Evolutionary conservation across 1,140 invertebrate species (phyloP), one percentile per base, ranked within the genome.

Genomic region (Palaemon carinicauda): DNA sequence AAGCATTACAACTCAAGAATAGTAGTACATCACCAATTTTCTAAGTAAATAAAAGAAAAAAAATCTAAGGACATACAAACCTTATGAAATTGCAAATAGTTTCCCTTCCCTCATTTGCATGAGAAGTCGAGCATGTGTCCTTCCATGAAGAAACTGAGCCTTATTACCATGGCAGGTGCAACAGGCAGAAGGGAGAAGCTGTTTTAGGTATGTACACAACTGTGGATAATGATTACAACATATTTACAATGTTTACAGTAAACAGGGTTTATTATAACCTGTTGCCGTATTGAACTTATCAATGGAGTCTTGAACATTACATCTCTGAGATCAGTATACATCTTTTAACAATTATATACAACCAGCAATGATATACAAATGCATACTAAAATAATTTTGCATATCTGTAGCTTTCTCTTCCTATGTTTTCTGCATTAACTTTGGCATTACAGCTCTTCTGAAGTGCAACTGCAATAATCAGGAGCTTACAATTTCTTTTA

Each of bases 351-450:
- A 81, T 50, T 81, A 81, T 81, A 41, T 81, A 81, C 80, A 81
- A 71, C 80, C 65, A 81, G 56, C 56, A 51, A 53, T 81, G 80
- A 81, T 81, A 81, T 81, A 81, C 80, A 81, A 81, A 81, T 71
- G 80, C 80, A 81, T 81, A 81, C 80, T 71, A 81, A 81, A 81
- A 81, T 81, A 81, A 41, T 69, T 81, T 81, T 81, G 80, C 80
- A 81, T 81, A 81, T 81, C 65, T 81, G 52, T 81, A 81, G 56
- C 56, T 69, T 71, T 31, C 24, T 71, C 80, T 69, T 71, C 80
- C 56, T 81, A 60, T 69, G 53, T n/a, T 81, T 21, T 81, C 52
- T 81, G 21, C 65, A 51, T 81, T 60, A 71, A 60, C 80, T 81
- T 81, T 71, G 80, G 60, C 80, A 81, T 41, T 81, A 71, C 60